phyloP scores from a whole-genome alignment of 2,113 vertebrate genomes.

The Vidua macroura region DNA sequence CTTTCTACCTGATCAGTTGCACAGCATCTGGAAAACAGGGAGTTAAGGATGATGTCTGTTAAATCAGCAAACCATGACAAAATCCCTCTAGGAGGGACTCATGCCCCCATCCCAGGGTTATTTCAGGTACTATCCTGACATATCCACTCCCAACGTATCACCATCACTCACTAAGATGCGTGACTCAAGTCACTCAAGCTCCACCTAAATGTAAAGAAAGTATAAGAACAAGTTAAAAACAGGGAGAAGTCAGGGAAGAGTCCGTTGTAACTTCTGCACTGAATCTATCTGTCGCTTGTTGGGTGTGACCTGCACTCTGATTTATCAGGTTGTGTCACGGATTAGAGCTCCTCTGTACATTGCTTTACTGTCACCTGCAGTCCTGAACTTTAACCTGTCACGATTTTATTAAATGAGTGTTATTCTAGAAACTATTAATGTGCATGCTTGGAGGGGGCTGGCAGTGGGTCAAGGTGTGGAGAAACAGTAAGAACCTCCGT shows the following conservation, averaged over 20 bases:
- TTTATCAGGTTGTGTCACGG: neutral
- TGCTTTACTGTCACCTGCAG: neutral
- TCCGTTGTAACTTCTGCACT: fast-evolving
- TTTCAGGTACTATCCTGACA: neutral
- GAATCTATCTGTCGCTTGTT: neutral
- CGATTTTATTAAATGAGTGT: neutral
- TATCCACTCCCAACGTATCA: neutral
- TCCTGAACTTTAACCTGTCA: no score
- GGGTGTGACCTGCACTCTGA: no score
- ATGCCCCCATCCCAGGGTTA: neutral
- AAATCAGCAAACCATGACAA: neutral
- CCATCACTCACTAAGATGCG: neutral
- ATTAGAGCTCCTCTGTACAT: neutral
- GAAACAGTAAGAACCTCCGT: no score
- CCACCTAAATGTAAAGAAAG: neutral
- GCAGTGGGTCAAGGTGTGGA: neutral
- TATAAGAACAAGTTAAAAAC: neutral
- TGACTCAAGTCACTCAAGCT: neutral
- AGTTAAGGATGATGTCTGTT: neutral
- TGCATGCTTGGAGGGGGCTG: neutral
- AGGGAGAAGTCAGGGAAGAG: neutral
- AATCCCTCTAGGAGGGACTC: neutral
- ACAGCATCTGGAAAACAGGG: neutral
- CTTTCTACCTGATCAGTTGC: neutral
- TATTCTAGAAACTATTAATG: neutral